A percentile compares a stretch with the other conserved stretches of the same genome.
Conservation (phyloP, 2,113 vertebrate species). For the Mystacornis crossleyi region DNA sequence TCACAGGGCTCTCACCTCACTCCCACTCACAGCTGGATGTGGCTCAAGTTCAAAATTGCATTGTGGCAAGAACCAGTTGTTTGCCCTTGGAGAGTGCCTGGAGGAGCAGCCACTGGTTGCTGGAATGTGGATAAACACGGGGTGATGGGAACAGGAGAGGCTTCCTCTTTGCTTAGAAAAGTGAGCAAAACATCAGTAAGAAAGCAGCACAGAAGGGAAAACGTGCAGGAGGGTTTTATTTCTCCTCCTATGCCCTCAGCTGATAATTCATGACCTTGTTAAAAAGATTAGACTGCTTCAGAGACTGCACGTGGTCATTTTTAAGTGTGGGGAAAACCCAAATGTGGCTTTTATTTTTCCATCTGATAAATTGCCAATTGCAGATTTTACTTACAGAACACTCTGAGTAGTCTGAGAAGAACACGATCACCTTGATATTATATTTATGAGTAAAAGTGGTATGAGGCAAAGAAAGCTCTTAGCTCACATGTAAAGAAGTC, state of each 20-base stretch:
- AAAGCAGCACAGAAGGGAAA: conserved; percentile 52
- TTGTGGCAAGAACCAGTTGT: background rate
- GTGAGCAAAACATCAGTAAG: conserved; percentile 69
- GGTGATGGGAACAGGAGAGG: conserved; percentile 67
- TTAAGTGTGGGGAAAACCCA: background rate
- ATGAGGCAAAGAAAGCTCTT: conserved; percentile 35
- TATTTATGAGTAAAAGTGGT: conserved; percentile 62
- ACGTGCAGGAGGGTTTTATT: conserved; percentile 28
- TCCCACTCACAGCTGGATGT: background rate
- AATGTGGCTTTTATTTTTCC: conserved; percentile 57
- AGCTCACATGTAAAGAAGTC: conserved; percentile 1
- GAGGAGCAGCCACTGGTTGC: conserved; percentile 30
- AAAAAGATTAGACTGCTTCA: conserved; percentile 1
- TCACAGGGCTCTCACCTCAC: conserved; percentile 1
- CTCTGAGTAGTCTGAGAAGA: conserved; percentile 45
- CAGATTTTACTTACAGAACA: conserved; percentile 50
- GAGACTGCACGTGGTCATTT: conserved; percentile 30
- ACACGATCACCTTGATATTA: conserved; percentile 40
- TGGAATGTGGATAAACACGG: conserved; percentile 65
- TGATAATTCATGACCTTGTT: conserved; percentile 50
- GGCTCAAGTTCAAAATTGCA: background rate
- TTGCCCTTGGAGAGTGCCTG: conserved; percentile 53
- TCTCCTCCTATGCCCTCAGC: background rate
- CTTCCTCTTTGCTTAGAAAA: conserved; percentile 78
- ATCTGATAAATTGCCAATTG: conserved; percentile 46